phyloP scores from a whole-genome alignment of 2,797 vertebrate genomes.

The Apogon hyalosoma region DNA sequence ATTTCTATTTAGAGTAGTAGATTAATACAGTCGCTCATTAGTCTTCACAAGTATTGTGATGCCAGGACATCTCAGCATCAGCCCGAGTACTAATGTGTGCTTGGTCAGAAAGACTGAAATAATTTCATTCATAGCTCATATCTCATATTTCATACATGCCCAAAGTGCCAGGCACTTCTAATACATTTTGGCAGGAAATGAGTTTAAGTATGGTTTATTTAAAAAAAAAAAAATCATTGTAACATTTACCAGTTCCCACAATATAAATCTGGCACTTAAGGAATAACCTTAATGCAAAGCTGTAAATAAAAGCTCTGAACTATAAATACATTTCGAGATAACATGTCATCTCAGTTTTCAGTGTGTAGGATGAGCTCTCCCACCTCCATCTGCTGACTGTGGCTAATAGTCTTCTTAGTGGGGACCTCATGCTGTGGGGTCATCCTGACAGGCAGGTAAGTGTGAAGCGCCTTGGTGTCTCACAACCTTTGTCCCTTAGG shows the following conservation, averaged over 20 bases:
- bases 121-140: constrained; percentile 27
- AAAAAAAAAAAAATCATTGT: constrained; percentile 20
- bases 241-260: constrained; percentile 33
- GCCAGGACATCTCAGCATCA: constrained; percentile 46
- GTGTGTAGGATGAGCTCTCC: constrained; percentile 64
- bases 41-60: constrained; percentile 42
- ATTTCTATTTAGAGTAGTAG: constrained; percentile 22
- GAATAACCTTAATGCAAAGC: not conserved
- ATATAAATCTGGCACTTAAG: constrained; percentile 25
- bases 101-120: constrained; percentile 51
- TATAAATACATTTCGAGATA: constrained; percentile 47
- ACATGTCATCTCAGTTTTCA: constrained; percentile 45
- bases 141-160: constrained; percentile 14
- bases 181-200: constrained; percentile 25
- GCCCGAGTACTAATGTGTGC: constrained; percentile 44
- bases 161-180: constrained; percentile 12
- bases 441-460: constrained; percentile 62
- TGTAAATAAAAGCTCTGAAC: constrained; percentile 37
- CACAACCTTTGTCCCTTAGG: constrained; percentile 56
- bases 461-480: constrained; percentile 60
- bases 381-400: constrained; percentile 65
- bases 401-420: constrained; percentile 75
- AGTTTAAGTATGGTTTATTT: constrained; percentile 19
- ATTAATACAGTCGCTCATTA: constrained; percentile 40
- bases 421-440: constrained; percentile 61